These are phyloP conservation scores for Drosophila ananassae DNA, from an alignment of 1,140 invertebrate genomes.

Conservation along the genomic window DNA sequence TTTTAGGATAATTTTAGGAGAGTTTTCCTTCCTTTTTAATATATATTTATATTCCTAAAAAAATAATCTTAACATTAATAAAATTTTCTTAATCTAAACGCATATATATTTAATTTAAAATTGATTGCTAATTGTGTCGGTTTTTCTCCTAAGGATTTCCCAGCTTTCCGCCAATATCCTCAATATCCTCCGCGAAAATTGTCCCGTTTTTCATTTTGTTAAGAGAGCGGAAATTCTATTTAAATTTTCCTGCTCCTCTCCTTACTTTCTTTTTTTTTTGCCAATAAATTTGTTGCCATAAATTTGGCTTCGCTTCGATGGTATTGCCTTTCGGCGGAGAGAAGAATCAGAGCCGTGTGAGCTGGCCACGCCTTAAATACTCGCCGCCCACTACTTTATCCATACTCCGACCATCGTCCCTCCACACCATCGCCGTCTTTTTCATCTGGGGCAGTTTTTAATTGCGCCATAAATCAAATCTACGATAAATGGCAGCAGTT, in stretches of 20 bases:
- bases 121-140: not conserved
- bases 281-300: slow-evolving; percentile 76
- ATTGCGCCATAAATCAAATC: slow-evolving; percentile 81
- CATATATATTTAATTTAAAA: too few relatives aligned
- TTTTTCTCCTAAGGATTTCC: slow-evolving; percentile 24
- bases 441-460: slow-evolving; percentile 67
- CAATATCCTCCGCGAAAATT: slow-evolving; percentile 4
- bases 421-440: slow-evolving; percentile 3
- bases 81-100: too few relatives aligned
- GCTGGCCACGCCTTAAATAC: slow-evolving; percentile 39
- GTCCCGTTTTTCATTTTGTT: slow-evolving; percentile 37
- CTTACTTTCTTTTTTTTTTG: slow-evolving; percentile 23
- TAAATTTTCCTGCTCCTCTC: slow-evolving; percentile 48
- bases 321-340: slow-evolving; percentile 5
- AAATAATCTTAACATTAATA: too few relatives aligned
- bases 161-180: slow-evolving; percentile 16
- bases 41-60: not conserved
- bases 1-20: slow-evolving; percentile 11
- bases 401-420: not conserved
- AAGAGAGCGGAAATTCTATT: slow-evolving; percentile 61
- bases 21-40: too few relatives aligned
- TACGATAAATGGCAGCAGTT: slow-evolving; percentile 79
- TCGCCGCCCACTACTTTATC: not conserved
- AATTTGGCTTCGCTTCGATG: slow-evolving; percentile 67
- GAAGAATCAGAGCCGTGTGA: slow-evolving; percentile 43